Conservation (phyloP, 2,888 invertebrate species). For the Seladonia tumulorum region DNA sequence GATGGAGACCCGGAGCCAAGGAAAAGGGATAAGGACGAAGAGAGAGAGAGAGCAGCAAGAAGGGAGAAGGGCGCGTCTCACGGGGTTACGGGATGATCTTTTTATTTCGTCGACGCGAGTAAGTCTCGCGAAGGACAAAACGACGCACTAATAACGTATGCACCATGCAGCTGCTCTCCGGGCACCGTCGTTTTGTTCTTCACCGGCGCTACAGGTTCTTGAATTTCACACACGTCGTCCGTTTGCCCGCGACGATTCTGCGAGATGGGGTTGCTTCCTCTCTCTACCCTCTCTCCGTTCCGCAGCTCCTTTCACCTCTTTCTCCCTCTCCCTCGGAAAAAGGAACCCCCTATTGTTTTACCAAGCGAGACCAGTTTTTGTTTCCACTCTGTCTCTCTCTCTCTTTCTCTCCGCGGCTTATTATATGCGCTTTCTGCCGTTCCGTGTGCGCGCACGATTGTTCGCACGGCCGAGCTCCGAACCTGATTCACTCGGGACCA, state of each 20-base stretch:
- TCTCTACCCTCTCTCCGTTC: constrained; percentile 22
- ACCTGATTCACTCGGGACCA: constrained; percentile 61
- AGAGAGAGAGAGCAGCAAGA: constrained; percentile 19
- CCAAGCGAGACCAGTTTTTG: constrained; percentile 82
- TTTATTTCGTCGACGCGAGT: constrained; percentile 41
- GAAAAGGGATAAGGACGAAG: constrained; percentile 30
- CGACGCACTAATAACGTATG: constrained; percentile 70
- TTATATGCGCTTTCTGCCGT: constrained; percentile 79
- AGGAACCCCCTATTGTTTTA: constrained; percentile 80
- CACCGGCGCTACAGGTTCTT: constrained; percentile 79
- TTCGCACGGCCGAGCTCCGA: constrained; percentile 69
- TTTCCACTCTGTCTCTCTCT: constrained; percentile 73
- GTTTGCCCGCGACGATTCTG: constrained; percentile 26
- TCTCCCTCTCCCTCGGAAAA: constrained; percentile 26
- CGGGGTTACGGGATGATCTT: constrained; percentile 61
- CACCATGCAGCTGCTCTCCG: constrained; percentile 73
- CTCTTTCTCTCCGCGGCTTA: constrained; percentile 73
- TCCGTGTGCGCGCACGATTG: constrained; percentile 70
- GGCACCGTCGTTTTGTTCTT: constrained; percentile 74
- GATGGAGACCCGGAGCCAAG: constrained; percentile 23
- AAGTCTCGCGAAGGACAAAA: constrained; percentile 63
- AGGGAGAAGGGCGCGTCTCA: constrained; percentile 40
- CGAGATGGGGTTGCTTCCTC: constrained; percentile 65
- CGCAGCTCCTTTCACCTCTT: background rate
- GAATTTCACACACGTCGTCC: constrained; percentile 78